These are phyloP conservation scores for Cataglyphis rosenhaueri DNA, from an alignment of 2,888 invertebrate genomes.

Conservation along the genomic window DNA sequence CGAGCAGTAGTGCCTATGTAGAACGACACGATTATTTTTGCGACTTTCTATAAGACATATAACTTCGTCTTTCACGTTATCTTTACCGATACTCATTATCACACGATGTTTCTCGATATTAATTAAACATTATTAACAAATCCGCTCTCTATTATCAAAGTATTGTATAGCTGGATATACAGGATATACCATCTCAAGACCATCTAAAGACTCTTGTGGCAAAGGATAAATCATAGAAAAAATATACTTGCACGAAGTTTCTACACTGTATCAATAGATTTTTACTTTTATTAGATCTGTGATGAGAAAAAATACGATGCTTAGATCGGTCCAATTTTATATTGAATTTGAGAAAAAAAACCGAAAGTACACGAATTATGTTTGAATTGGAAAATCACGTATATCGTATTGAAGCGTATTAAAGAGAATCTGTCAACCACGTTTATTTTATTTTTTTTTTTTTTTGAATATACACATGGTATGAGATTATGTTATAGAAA, in stretches of 20 bases:
- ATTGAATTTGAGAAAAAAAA: constrained; percentile 39
- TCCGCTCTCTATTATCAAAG: constrained; percentile 70
- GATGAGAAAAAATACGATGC: constrained; percentile 56
- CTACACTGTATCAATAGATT: constrained; percentile 46
- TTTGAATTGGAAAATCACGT: constrained; percentile 12
- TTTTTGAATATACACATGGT: not conserved
- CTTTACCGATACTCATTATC: constrained; percentile 37
- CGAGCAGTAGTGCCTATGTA: constrained; percentile 64
- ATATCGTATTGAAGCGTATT: not conserved
- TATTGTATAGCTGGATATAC: constrained; percentile 62
- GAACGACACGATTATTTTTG: constrained; percentile 64
- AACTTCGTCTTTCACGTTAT: constrained; percentile 46
- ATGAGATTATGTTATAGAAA: constrained; percentile 13
- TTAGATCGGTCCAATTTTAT: constrained; percentile 50
- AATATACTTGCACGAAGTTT: constrained; percentile 57
- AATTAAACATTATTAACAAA: constrained; percentile 58
- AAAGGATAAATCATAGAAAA: constrained; percentile 48
- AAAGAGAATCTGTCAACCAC: not conserved
- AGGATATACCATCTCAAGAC: constrained; percentile 38
- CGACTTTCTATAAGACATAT: constrained; percentile 54
- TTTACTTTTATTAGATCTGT: constrained; percentile 66
- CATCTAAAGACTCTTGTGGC: constrained; percentile 36
- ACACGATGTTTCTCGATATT: constrained; percentile 56
- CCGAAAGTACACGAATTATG: not conserved
- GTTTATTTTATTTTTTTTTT: not conserved